phyloP scores from a whole-genome alignment of 2,888 invertebrate genomes.

The Trichopria drosophilae region DNA sequence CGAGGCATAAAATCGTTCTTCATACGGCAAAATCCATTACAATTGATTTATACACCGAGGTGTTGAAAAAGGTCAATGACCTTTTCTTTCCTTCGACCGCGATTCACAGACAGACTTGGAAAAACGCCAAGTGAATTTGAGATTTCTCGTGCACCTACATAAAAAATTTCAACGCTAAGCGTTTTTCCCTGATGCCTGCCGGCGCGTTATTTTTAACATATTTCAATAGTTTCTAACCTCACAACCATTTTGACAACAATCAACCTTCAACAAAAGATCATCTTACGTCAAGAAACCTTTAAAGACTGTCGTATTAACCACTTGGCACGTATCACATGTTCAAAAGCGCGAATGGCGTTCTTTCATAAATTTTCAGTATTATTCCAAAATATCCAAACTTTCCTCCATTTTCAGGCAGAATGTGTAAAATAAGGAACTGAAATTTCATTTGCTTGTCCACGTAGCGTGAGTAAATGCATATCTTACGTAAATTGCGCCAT shows the following conservation, averaged over 20 bases:
- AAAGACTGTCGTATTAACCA: constrained; percentile 27
- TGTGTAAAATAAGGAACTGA: background rate
- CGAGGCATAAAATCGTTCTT: no score
- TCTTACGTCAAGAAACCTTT: constrained; percentile 47
- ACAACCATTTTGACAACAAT: constrained; percentile 58
- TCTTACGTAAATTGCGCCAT: constrained; percentile 33
- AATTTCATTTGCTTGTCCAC: constrained; percentile 2
- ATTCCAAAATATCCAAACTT: background rate
- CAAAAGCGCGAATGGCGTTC: constrained; percentile 48
- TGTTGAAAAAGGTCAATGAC: no score
- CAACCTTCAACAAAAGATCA: constrained; percentile 53
- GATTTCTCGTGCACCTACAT: no score
- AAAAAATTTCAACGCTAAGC: no score
- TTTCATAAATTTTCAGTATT: constrained; percentile 22
- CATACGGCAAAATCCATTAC: no score
- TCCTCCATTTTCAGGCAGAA: background rate
- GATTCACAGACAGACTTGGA: no score
- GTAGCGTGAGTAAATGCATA: constrained; percentile 1
- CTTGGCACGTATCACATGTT: constrained; percentile 49
- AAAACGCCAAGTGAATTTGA: no score
- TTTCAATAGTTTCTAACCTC: constrained; percentile 53
- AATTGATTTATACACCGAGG: no score
- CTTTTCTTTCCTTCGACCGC: no score
- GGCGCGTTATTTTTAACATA: constrained; percentile 41
- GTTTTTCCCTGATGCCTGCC: constrained; percentile 15